Conservation (phyloP, 2,888 invertebrate species). For the Conistra vaccinii region DNA sequence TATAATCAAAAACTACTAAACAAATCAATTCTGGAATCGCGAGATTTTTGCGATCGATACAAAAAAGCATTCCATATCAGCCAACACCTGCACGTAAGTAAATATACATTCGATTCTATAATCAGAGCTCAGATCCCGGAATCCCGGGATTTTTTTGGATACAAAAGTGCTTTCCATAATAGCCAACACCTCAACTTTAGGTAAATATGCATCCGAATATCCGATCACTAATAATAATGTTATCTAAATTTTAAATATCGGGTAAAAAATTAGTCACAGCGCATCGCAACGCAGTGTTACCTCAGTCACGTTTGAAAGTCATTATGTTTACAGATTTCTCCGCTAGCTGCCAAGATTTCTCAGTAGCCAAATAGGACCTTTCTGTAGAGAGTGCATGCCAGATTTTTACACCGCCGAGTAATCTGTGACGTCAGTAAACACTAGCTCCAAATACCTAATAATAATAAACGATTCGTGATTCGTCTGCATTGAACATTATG, state of each 20-base stretch:
- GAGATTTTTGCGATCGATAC: no score
- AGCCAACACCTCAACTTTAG: no score
- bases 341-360: constrained; percentile 62
- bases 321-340: constrained; percentile 10
- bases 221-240: no score
- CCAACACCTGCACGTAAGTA: no score
- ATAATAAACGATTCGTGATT: constrained; percentile 6
- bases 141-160: no score
- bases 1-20: no score
- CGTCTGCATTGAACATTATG: not conserved
- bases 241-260: not conserved
- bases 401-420: constrained; percentile 26
- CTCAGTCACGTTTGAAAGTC: constrained; percentile 45
- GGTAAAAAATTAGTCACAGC: not conserved
- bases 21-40: no score
- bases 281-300: not conserved
- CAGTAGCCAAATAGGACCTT: constrained; percentile 34
- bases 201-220: no score
- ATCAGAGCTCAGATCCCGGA: no score
- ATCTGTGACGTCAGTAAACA: constrained; percentile 27
- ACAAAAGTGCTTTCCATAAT: no score
- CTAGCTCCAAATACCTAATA: constrained; percentile 23
- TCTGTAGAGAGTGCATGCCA: constrained; percentile 21
- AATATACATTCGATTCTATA: no score
- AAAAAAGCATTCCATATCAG: no score